Percentiles rank a stretch among this genome's conserved stretches.
Conservation (phyloP, 2,113 vertebrate species). For the Artemisiospiza belli region DNA sequence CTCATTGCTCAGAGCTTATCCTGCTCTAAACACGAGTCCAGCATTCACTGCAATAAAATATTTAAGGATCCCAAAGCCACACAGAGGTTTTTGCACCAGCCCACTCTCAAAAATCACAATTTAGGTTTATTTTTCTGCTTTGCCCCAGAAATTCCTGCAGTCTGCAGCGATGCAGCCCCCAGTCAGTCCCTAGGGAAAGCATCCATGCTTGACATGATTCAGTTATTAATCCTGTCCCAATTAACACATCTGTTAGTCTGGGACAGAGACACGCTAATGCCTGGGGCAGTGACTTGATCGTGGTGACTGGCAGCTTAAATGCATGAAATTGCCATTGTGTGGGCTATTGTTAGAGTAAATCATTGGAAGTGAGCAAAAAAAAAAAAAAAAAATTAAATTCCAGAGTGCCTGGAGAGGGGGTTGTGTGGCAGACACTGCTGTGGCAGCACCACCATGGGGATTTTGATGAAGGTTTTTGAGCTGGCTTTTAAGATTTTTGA, state of each 20-base stretch:
- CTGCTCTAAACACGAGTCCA: fast-evolving
- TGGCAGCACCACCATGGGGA: neutral
- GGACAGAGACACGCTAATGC: neutral
- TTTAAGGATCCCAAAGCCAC: neutral
- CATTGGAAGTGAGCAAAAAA: neutral
- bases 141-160: neutral
- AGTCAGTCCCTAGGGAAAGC: neutral
- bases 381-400: neutral
- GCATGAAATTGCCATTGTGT: neutral
- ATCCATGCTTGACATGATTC: neutral
- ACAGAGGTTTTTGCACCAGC: neutral
- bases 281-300: neutral
- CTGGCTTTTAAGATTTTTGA: neutral
- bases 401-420: neutral
- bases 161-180: neutral
- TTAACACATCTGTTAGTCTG: neutral
- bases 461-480: neutral
- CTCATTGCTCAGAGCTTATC: neutral
- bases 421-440: neutral
- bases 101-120: fast-evolving
- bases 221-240: neutral
- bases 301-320: neutral
- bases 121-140: neutral
- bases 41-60: neutral
- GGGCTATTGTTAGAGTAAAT: neutral